Percentiles rank a stretch among this genome's conserved stretches.
These are phyloP conservation scores for Epinotia bilunana DNA, from an alignment of 2,888 invertebrate genomes.

Conservation along the genomic window DNA sequence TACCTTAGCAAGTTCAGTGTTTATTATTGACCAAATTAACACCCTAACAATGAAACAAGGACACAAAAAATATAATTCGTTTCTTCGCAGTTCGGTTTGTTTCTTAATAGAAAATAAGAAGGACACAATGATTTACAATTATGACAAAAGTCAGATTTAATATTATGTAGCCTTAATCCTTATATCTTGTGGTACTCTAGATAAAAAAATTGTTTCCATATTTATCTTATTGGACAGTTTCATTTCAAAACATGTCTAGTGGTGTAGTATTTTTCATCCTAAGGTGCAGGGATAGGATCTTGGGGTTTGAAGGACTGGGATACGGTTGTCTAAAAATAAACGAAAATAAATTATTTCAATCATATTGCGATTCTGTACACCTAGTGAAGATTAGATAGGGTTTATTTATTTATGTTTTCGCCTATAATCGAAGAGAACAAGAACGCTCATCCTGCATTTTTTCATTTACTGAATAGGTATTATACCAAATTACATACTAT, in stretches of 20 bases:
- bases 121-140: background rate
- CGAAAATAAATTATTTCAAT: background rate
- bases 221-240: background rate
- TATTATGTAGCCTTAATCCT: background rate
- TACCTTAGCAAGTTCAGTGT: background rate
- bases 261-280: background rate
- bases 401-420: background rate
- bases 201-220: background rate
- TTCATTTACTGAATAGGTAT: background rate
- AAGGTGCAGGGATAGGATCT: constrained; percentile 9
- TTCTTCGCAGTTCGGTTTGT: background rate
- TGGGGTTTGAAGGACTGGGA: background rate
- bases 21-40: background rate
- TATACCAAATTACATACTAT: background rate
- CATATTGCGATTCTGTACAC: too few relatives aligned
- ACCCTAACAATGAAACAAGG: background rate
- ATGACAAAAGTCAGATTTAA: background rate
- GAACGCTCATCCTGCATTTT: background rate
- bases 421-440: background rate
- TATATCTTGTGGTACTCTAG: background rate
- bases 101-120: background rate
- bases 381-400: background rate
- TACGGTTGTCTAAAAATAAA: constrained; percentile 10
- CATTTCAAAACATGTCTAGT: background rate
- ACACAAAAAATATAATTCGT: background rate